Evolutionary conservation across 92 coral and sea anemone genomes (phyloP).

Genomic region (Pocillopora meandrina): DNA sequence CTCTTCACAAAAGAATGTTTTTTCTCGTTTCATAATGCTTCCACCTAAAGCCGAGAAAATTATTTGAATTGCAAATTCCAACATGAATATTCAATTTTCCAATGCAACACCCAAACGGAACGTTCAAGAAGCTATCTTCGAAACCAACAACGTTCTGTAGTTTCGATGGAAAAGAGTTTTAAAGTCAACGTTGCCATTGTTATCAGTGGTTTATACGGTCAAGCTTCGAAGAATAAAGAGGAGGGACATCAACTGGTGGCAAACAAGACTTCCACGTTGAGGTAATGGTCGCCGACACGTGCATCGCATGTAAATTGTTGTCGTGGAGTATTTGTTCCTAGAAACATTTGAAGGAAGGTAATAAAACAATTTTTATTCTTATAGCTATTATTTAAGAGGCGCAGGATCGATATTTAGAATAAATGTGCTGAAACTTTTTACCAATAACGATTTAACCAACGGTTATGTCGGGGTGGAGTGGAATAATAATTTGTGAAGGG

Average conservation of each 20-base stretch:
- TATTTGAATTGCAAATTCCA: slow-evolving; percentile 1
- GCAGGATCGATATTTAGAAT: neutral
- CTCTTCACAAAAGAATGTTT: neutral
- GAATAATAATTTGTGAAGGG: too few relatives aligned
- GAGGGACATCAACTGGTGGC: too few relatives aligned
- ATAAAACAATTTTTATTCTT: neutral
- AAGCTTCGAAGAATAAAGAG: neutral
- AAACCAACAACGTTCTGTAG: neutral
- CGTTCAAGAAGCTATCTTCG: neutral
- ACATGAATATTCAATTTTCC: neutral
- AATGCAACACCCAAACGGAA: neutral
- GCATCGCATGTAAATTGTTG: neutral
- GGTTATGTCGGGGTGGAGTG: too few relatives aligned
- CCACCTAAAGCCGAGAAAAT: neutral
- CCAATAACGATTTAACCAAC: neutral
- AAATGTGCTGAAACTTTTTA: neutral
- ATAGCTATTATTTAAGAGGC: neutral
- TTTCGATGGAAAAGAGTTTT: neutral
- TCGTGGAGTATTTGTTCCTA: neutral
- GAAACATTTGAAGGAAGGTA: neutral
- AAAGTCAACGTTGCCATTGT: neutral
- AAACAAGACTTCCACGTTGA: neutral
- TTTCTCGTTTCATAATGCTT: neutral
- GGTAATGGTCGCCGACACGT: neutral
- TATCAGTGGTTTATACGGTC: neutral